Base-by-base conservation (phyloP, 1,140 invertebrate genomes). In the Sarcophaga bullata region DNA sequence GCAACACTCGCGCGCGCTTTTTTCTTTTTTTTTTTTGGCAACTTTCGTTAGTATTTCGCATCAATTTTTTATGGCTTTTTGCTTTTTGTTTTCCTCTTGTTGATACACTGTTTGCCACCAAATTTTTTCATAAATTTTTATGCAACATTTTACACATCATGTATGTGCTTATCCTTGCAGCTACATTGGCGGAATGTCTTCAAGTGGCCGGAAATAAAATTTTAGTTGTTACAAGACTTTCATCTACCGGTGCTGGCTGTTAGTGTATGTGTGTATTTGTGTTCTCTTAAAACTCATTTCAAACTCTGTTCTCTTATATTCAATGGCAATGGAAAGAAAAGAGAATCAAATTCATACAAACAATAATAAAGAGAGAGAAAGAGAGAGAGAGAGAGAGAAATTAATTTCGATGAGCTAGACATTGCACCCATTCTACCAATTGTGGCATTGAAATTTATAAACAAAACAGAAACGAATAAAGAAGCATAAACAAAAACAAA, bases 171-270 rank as follows among this genome's bases (percentile, higher is more conserved):
- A 84, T 84, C 83, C 81, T 81, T 84, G 58, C 81, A 50, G 19
- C 81, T 72, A 82, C 83, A 62, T 84, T 80, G 72, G 78, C 83
- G 81, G 75, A 84, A 82, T 84, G 82, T 83, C 48, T 78, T 83
- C 73, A 81, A 80, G 82, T 81, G 80, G 73, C 81, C 62, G 81
- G 58, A 81, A 81, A 80, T 37, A 62, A n/a, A 80, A 80, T 47
- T 80, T 62, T 78, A 19, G 17, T 68, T 68, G 62, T 68, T 8
- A 68, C 75, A 49, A 49, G 50, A 78, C 75, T 50, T 78, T 48
- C 50, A 78, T 17, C 75, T 52, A 78, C 75, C 75, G 75, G 75
- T 75, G 37, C 15, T 49, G 8, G 37, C 73, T 75, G 73, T 75
- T 13, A 62, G 6, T 68, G 17, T 19, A 7, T 68, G 17, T 68